Conservation (phyloP, 2,113 vertebrate genomes). For the Cervus canadensis region DNA sequence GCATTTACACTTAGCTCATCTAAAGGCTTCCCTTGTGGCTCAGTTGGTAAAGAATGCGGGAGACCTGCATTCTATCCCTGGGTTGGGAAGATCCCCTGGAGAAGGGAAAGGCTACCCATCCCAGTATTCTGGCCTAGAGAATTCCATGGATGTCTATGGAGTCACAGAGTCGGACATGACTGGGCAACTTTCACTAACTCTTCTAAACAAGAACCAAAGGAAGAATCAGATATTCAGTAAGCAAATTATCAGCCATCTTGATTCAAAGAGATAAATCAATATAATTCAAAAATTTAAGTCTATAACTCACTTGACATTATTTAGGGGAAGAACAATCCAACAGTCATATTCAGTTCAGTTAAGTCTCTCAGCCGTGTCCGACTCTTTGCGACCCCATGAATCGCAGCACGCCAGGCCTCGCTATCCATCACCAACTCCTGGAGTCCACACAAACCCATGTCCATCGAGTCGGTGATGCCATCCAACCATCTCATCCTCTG, state of each 20-base stretch:
- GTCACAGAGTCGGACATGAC: neutral
- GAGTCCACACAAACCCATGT: no score
- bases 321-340: neutral
- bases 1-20: neutral
- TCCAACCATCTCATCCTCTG: no score
- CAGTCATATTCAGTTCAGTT: neutral
- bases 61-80: neutral
- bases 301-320: neutral
- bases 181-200: neutral
- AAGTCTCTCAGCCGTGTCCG: no score
- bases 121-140: neutral
- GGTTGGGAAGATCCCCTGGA: neutral
- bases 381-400: no score
- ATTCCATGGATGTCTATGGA: neutral
- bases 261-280: neutral
- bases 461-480: no score
- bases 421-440: no score
- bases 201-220: neutral
- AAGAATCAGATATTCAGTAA: neutral
- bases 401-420: no score
- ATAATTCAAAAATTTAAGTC: neutral
- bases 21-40: neutral
- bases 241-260: neutral
- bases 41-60: neutral
- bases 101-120: neutral